Base-by-base conservation (phyloP, 92 coral and sea anemone genomes). In the Actinernus sp. region DNA sequence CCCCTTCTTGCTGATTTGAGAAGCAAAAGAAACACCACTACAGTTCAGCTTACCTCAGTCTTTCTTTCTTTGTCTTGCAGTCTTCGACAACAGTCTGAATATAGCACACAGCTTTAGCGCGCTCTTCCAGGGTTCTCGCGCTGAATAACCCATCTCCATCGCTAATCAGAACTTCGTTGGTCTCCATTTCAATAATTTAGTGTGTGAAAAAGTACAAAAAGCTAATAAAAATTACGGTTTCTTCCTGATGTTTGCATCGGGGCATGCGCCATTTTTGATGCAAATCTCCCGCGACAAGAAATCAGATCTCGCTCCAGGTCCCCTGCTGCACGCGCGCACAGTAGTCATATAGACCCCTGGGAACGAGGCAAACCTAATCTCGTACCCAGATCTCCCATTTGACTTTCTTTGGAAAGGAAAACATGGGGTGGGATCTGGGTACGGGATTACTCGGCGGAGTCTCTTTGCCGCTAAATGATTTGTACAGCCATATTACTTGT, bases 211-310 rank as follows among this genome's bases (percentile, higher is more conserved):
- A 8, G 4, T 6, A 17, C 6, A 18, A 45, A 45, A 45, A 9
- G 10, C 52, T 6, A 5, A 45, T 7, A 6, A 45, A 45, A 45
- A 45, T n/a, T n/a, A n/a, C 22, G 21, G 11, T 9, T 4, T 7
- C 41, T 14, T 36, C 14, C 8, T 36, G 41, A 7, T 36, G 7
- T 36, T 14, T 36, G 17, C 10, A 6, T 9, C 52, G 5, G 19
- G 19, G 21, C 52, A 45, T 17, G 17, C 52, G 52, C 52, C 52
- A 45, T 45, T 5, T 45, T 45, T 47, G 49, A 62, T 73, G 71
- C 79, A 77, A 83, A 83, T 83, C 86, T 88, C 94, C 94, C 87
- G 90, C 90, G 87, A n/a, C n/a, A n/a, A n/a, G n/a, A n/a, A n/a
- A n/a, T n/a, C n/a, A n/a, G n/a, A n/a, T 34, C 14, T 14, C 8